A percentile compares a stretch with the other conserved stretches of the same genome.
Conservation (phyloP, 2,888 invertebrate species). For the Oscheius sp. region DNA sequence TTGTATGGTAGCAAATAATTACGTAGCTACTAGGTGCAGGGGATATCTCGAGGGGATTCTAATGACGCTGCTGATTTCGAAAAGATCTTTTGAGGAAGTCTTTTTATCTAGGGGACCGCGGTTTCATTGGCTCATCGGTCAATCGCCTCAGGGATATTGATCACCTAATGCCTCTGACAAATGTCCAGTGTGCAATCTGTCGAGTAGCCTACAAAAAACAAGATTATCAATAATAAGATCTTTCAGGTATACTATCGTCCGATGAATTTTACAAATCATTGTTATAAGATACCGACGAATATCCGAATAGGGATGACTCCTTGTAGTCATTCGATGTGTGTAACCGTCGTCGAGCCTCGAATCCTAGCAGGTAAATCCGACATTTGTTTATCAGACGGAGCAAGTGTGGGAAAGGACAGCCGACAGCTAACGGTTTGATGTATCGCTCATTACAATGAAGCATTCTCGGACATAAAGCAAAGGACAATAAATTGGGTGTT, state of each 20-base stretch:
- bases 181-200: background rate
- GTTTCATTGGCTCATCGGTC: conserved; percentile 10
- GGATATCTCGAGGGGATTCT: conserved; percentile 3
- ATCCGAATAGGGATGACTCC: conserved; percentile 61
- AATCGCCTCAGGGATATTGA: conserved; percentile 22
- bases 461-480: conserved; percentile 10
- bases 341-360: conserved; percentile 67
- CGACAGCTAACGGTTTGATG: conserved; percentile 31
- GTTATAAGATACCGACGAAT: conserved; percentile 61
- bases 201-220: too few species aligned
- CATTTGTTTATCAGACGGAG: conserved; percentile 1
- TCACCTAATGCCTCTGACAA: conserved; percentile 25
- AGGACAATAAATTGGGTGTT: too few species aligned
- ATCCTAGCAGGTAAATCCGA: conserved; percentile 58
- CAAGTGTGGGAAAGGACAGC: conserved; percentile 24
- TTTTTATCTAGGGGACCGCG: background rate
- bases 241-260: conserved; percentile 69
- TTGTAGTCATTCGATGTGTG: conserved; percentile 65
- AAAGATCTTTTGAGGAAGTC: background rate
- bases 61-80: conserved; percentile 15
- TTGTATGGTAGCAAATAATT: conserved; percentile 26
- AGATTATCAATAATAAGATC: too few species aligned
- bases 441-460: conserved; percentile 35
- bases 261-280: conserved; percentile 67
- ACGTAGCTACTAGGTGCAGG: conserved; percentile 13